phyloP scores from a whole-genome alignment of 2,888 invertebrate genomes.

The Apamea monoglypha region DNA sequence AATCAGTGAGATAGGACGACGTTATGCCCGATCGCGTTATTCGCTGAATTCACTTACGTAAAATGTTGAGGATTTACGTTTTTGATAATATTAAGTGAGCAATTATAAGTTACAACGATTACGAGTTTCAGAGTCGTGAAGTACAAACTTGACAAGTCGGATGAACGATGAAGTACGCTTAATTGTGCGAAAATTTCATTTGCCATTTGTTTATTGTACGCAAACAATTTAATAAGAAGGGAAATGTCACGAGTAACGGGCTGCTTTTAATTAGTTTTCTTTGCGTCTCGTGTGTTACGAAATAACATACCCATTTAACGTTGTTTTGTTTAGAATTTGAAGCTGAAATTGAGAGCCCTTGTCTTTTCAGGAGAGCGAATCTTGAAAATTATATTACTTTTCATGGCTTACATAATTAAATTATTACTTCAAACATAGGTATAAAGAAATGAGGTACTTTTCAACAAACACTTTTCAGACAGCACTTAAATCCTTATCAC shows the following conservation, averaged over 20 bases:
- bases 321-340: slow-evolving; percentile 20
- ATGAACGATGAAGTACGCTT: slow-evolving; percentile 46
- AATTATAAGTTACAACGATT: slow-evolving; percentile 58
- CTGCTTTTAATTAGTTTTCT: slow-evolving; percentile 53
- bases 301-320: slow-evolving; percentile 7
- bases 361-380: slow-evolving; percentile 1
- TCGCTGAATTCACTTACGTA: slow-evolving; percentile 52
- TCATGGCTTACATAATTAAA: not conserved
- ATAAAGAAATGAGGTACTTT: not conserved
- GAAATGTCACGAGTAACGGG: slow-evolving; percentile 32
- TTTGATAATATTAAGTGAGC: slow-evolving; percentile 63
- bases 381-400: not conserved
- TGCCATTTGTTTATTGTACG: slow-evolving; percentile 49
- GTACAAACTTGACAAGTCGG: slow-evolving; percentile 52
- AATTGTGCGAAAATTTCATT: slow-evolving; percentile 52
- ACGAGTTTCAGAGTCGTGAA: slow-evolving; percentile 43
- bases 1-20: slow-evolving; percentile 67
- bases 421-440: not conserved
- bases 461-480: not conserved
- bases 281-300: slow-evolving; percentile 8
- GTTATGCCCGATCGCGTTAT: slow-evolving; percentile 53
- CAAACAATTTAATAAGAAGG: slow-evolving; percentile 54
- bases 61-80: slow-evolving; percentile 54
- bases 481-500: not conserved
- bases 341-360: slow-evolving; percentile 20